Evolutionary conservation across 2,113 vertebrate genomes (phyloP).

Genomic region (Sigmodon hispidus): DNA sequence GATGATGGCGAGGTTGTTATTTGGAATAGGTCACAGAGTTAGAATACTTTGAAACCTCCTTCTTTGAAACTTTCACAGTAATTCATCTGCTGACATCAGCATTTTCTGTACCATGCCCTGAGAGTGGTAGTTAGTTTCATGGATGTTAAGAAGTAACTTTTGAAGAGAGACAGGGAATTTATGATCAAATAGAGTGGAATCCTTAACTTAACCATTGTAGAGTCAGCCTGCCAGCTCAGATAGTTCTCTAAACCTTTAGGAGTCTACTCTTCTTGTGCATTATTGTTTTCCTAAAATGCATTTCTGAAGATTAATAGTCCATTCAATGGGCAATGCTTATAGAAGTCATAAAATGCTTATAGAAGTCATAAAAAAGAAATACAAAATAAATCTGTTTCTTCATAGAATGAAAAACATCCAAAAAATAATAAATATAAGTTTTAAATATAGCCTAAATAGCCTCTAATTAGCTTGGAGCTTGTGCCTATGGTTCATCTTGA

Average conservation of each 20-base stretch:
- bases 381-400: conserved; percentile 27
- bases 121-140: background rate
- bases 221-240: background rate
- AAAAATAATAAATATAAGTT: conserved; percentile 22
- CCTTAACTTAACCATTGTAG: background rate
- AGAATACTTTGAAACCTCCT: background rate
- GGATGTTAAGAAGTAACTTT: background rate
- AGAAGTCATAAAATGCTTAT: conserved; percentile 3
- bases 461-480: background rate
- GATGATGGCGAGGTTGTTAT: background rate
- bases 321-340: background rate
- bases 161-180: background rate
- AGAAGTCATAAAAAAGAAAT: conserved; percentile 23
- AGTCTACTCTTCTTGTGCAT: background rate
- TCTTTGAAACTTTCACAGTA: background rate
- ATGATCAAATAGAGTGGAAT: conserved; percentile 17
- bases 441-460: background rate
- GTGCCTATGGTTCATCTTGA: background rate
- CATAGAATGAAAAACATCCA: conserved; percentile 3
- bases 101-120: conserved; percentile 6
- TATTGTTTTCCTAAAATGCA: background rate
- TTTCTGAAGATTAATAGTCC: background rate
- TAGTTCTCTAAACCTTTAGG: background rate
- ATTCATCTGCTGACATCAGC: background rate
- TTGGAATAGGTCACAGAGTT: background rate